Percentiles rank a stretch among this genome's conserved stretches.
These are phyloP conservation scores for Chaetodon auriga DNA, from an alignment of 2,113 vertebrate species.

Conservation along the genomic window DNA sequence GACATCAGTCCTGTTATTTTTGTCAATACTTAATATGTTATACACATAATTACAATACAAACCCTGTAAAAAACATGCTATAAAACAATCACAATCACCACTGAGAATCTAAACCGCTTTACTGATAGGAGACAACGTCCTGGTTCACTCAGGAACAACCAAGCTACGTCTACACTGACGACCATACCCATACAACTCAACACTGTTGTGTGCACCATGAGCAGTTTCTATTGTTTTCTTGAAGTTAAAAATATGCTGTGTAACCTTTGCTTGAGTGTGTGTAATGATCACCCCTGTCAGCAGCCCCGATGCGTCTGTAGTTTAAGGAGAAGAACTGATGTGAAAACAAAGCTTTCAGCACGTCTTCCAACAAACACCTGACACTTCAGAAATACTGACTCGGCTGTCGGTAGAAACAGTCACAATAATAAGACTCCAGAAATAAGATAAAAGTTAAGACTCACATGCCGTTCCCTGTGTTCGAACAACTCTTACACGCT, in stretches of 20 bases:
- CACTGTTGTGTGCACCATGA: conserved; percentile 16
- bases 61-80: conserved; percentile 65
- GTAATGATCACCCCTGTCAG: conserved; percentile 42
- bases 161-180: conserved; percentile 39
- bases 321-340: neutral
- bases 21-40: conserved; percentile 28
- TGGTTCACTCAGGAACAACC: conserved; percentile 21
- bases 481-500: conserved; percentile 23
- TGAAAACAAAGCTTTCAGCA: conserved; percentile 45
- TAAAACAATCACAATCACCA: conserved; percentile 54
- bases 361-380: conserved; percentile 31
- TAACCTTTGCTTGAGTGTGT: conserved; percentile 44
- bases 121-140: conserved; percentile 18
- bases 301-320: conserved; percentile 36
- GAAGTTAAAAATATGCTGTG: conserved; percentile 63
- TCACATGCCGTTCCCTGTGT: conserved; percentile 39
- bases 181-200: conserved; percentile 32
- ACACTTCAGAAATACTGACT: conserved; percentile 56
- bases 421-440: conserved; percentile 58
- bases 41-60: conserved; percentile 55
- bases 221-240: conserved; percentile 33
- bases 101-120: conserved; percentile 34
- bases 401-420: conserved; percentile 52
- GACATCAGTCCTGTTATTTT: conserved; percentile 25
- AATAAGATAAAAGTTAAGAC: conserved; percentile 59